phyloP scores from a whole-genome alignment of 2,113 vertebrate species.

The Syngnathoides biaculeatus region DNA sequence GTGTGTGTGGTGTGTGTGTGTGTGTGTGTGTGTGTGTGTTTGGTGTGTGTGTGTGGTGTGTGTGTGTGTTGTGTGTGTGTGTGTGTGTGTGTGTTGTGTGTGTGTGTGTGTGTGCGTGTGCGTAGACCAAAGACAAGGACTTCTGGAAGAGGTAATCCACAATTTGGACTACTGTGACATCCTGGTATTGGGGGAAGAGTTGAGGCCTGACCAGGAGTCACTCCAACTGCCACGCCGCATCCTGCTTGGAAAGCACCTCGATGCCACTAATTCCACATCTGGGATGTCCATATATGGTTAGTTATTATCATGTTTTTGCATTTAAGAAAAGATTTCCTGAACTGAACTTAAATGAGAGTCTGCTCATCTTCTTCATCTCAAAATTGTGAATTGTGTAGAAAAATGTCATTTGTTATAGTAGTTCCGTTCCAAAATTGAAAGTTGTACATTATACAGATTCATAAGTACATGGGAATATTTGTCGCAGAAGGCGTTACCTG shows the following conservation, averaged over 20 bases:
- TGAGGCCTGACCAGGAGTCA: conserved; percentile 82
- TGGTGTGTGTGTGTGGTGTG: too few relatives aligned
- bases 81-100: conserved; percentile 39
- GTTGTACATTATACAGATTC: background rate
- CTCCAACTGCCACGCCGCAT: conserved; percentile 78
- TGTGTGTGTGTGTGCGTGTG: conserved; percentile 34
- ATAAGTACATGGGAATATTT: background rate
- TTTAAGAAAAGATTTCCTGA: background rate
- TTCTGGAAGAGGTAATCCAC: conserved; percentile 88
- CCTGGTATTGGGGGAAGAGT: conserved; percentile 85
- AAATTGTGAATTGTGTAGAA: background rate
- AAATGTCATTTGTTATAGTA: background rate
- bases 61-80: conserved; percentile 36
- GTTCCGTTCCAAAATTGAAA: background rate
- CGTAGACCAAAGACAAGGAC: conserved; percentile 70
- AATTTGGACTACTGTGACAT: conserved; percentile 96
- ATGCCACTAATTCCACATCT: conserved; percentile 91
- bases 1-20: conserved; percentile 31
- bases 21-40: conserved; percentile 37
- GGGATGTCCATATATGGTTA: conserved; percentile 95
- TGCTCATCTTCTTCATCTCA: background rate
- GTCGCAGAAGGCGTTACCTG: too few relatives aligned
- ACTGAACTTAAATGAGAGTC: background rate
- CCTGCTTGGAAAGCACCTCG: conserved; percentile 85
- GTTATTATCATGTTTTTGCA: background rate